Conservation (phyloP, 2,888 invertebrate species). For the Drosophila fulvimacula region DNA sequence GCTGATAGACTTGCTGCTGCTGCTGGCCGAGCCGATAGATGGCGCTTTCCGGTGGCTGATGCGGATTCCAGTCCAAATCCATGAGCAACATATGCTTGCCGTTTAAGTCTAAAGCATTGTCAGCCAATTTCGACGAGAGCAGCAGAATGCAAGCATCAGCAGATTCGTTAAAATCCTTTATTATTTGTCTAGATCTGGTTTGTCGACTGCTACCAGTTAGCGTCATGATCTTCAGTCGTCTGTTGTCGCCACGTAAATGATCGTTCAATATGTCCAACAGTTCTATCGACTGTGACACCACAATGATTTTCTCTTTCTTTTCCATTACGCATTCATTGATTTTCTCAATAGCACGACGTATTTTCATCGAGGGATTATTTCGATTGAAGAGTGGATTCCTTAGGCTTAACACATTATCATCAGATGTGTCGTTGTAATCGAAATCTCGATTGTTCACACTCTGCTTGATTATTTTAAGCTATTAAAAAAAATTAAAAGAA, state of each 20-base stretch:
- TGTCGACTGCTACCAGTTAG: neutral
- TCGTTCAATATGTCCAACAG: neutral
- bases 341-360: neutral
- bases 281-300: neutral
- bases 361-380: neutral
- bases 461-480: neutral
- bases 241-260: neutral
- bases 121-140: neutral
- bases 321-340: neutral
- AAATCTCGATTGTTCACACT: neutral
- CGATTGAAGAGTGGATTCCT: neutral
- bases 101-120: neutral
- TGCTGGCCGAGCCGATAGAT: neutral
- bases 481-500: too few relatives aligned
- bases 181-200: neutral
- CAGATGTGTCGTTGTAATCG: neutral
- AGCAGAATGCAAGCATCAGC: neutral
- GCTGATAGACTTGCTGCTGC: neutral
- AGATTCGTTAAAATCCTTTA: neutral
- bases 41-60: neutral
- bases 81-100: neutral
- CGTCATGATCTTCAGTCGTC: neutral
- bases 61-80: constrained; percentile 9
- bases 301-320: neutral
- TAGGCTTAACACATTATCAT: neutral